Evolutionary conservation across 2,797 vertebrate genomes (phyloP), one percentile per base, ranked within the genome.

Genomic region (Meda fulgida): DNA sequence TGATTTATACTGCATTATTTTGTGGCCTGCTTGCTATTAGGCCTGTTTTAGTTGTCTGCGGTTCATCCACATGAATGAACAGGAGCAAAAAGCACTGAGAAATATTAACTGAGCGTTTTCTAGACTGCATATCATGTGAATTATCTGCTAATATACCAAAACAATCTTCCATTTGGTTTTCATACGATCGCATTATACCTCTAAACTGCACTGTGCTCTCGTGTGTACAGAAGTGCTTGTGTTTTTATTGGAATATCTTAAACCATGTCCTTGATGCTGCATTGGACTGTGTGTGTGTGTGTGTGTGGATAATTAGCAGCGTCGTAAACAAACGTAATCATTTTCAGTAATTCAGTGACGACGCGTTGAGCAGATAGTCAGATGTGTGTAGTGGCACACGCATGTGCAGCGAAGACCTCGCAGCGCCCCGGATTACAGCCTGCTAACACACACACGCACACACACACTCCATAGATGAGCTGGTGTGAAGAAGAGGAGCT

Each of bases 401-500:
- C 85, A 88, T 92, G 92, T 92, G 92, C 88, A 88, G 90, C 86
- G 90, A 90, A 89, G 94, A 93, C 93, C 93, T 94, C 90, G 87
- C 88, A 92, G 93, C 92, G 92, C 91, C 90, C 91, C 90, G 90
- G 88, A 91, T 88, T 92, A 89, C 90, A 92, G 91, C 90, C 91
- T 94, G 73, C 73, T 58, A 38, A 55, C 73, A 91, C 87, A 94
- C 94, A 94, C 93, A 94, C 93, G 91, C 92, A 92, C 92, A 66
- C 40, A 53, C 71, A 63, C 53, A 90, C 90, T 89, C 89, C 81
- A 90, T 90, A 92, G 92, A 94, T 91, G 90, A 92, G 91, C 91
- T 93, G 92, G 93, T 95, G 94, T 94, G 92, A 95, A 94, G 88
- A 89, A 86, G 78, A 89, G 87, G 90, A 93, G 90, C 88, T 91